A percentile compares a stretch with the other conserved stretches of the same genome.
Conservation (phyloP, 1,140 invertebrate species). For the Diploscapter pachys region DNA sequence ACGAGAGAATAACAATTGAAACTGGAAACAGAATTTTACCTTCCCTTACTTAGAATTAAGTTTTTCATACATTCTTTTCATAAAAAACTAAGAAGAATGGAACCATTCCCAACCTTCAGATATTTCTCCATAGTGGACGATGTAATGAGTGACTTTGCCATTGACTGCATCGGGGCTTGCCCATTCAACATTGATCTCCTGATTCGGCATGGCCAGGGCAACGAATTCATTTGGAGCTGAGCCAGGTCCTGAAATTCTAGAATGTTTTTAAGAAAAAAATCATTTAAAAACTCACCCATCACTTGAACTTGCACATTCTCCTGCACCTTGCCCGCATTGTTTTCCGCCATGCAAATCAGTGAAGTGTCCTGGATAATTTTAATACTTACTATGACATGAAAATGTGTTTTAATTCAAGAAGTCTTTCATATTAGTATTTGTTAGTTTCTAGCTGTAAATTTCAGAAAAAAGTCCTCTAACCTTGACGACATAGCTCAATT, state of each 20-base stretch:
- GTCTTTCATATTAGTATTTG: too few species aligned
- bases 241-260: slow-evolving; percentile 44
- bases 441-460: neutral
- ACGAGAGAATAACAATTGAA: too few species aligned
- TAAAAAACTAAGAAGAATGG: slow-evolving; percentile 17
- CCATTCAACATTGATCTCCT: slow-evolving; percentile 56
- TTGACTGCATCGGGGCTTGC: slow-evolving; percentile 57
- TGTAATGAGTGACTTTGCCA: slow-evolving; percentile 46
- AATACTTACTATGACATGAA: too few species aligned
- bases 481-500: slow-evolving; percentile 44
- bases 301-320: slow-evolving; percentile 42
- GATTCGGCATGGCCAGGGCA: slow-evolving; percentile 45
- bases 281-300: slow-evolving; percentile 9
- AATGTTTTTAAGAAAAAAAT: neutral
- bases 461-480: slow-evolving; percentile 2
- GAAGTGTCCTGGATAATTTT: slow-evolving; percentile 36
- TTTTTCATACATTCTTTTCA: neutral
- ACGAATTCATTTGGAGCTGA: slow-evolving; percentile 55
- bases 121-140: slow-evolving; percentile 55
- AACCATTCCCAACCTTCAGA: slow-evolving; percentile 20
- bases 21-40: too few species aligned
- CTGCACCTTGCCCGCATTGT: slow-evolving; percentile 54
- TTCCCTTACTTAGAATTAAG: too few species aligned
- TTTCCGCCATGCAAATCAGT: slow-evolving; percentile 53
- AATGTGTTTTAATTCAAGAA: too few species aligned